These are phyloP conservation scores for Halisarca cf. caerulea DNA, from an alignment of 37 sponge, comb jelly and placozoan genomes.

Conservation along the genomic window DNA sequence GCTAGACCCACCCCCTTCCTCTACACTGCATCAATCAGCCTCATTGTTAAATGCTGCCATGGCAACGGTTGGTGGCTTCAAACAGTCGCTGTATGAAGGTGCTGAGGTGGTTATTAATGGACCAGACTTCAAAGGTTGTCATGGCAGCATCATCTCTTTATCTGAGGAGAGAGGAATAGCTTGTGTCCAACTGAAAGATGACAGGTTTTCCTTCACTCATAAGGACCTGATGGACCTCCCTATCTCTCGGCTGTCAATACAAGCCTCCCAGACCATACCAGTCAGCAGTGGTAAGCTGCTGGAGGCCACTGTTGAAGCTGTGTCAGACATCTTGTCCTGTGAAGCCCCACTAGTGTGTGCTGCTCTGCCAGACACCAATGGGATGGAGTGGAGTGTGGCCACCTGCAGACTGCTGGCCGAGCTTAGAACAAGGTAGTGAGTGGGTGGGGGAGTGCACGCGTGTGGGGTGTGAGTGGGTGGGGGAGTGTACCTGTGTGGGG, in stretches of 20 bases:
- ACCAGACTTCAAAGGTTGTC: constrained; percentile 49
- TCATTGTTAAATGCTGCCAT: constrained; percentile 85
- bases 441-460: not conserved
- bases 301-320: not conserved
- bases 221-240: constrained; percentile 72
- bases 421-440: constrained; percentile 41
- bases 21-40: constrained; percentile 61
- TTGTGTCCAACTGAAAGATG: constrained; percentile 61
- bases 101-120: constrained; percentile 70
- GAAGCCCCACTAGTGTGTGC: not conserved
- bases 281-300: not conserved
- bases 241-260: constrained; percentile 59
- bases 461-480: not conserved
- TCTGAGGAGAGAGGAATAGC: constrained; percentile 76
- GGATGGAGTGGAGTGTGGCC: constrained; percentile 51
- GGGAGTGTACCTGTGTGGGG: not conserved
- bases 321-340: not conserved
- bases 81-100: constrained; percentile 77
- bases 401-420: constrained; percentile 75
- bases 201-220: constrained; percentile 49
- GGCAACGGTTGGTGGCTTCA: constrained; percentile 94
- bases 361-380: constrained; percentile 53
- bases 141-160: constrained; percentile 64
- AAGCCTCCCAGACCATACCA: constrained; percentile 56
- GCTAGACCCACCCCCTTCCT: constrained; percentile 30